A percentile compares a stretch with the other conserved stretches of the same genome.
Conservation (phyloP, 2,797 vertebrate genomes). For the Zonotrichia albicollis region DNA sequence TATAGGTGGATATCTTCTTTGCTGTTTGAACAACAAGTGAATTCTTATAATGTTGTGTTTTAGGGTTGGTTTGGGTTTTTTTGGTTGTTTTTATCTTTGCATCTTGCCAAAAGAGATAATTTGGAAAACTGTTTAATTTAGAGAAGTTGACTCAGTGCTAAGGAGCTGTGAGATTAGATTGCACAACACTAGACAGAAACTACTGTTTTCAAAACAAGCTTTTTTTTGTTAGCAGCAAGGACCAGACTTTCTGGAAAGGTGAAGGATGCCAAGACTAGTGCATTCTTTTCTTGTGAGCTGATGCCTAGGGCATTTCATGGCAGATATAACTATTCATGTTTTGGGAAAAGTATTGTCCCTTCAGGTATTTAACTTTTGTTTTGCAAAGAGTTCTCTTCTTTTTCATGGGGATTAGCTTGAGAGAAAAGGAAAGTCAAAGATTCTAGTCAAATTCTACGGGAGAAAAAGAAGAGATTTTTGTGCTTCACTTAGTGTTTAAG, state of each 20-base stretch:
- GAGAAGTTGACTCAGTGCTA: background rate
- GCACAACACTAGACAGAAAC: background rate
- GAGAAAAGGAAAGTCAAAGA: background rate
- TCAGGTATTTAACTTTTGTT: slow-evolving; percentile 11
- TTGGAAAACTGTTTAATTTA: background rate
- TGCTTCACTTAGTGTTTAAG: background rate
- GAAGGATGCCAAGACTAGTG: background rate
- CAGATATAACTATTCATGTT: slow-evolving; percentile 3
- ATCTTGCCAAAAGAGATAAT: background rate
- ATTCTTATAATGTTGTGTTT: background rate
- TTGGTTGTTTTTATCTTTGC: background rate
- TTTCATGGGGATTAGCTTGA: background rate
- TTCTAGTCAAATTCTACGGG: background rate
- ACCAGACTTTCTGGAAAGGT: slow-evolving; percentile 63
- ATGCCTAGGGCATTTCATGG: background rate
- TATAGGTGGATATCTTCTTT: background rate
- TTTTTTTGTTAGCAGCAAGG: background rate
- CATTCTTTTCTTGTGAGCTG: slow-evolving; percentile 38
- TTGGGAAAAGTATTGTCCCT: background rate
- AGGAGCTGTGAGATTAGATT: background rate
- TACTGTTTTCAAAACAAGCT: background rate
- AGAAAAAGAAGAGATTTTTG: background rate
- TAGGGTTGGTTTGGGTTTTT: background rate
- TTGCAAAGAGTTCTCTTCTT: background rate
- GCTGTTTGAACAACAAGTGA: background rate